These are phyloP conservation scores for Ecdyonurus torrentis DNA, from an alignment of 2,888 invertebrate species.

Conservation along the genomic window DNA sequence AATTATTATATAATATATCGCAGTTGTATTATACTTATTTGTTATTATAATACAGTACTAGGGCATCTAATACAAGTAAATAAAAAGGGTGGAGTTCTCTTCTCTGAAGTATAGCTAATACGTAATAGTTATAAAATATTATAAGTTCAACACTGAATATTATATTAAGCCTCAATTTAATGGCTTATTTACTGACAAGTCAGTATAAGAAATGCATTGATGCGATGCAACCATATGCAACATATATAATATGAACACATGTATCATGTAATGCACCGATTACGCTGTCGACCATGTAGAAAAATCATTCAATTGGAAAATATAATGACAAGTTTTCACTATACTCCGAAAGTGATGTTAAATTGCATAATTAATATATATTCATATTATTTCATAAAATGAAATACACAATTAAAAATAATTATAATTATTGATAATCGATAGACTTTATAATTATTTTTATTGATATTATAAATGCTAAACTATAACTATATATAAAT, in stretches of 20 bases:
- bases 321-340: not conserved
- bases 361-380: not conserved
- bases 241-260: not conserved
- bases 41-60: not conserved
- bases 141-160: too few relatives aligned
- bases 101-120: too few relatives aligned
- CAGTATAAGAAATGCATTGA: not conserved
- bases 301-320: not conserved
- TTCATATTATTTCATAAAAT: too few relatives aligned
- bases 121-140: too few relatives aligned
- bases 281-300: not conserved
- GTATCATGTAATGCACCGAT: not conserved
- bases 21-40: too few relatives aligned
- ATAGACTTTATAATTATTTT: too few relatives aligned
- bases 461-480: too few relatives aligned
- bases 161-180: not conserved
- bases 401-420: too few relatives aligned
- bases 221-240: not conserved
- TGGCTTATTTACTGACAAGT: not conserved
- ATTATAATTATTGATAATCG: too few relatives aligned
- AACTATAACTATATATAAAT: too few relatives aligned
- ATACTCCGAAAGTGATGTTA: not conserved
- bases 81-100: not conserved
- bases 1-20: too few relatives aligned
- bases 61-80: not conserved